Evolutionary conservation across 1,140 invertebrate species (phyloP).

Genomic region (Asobara japonica): DNA sequence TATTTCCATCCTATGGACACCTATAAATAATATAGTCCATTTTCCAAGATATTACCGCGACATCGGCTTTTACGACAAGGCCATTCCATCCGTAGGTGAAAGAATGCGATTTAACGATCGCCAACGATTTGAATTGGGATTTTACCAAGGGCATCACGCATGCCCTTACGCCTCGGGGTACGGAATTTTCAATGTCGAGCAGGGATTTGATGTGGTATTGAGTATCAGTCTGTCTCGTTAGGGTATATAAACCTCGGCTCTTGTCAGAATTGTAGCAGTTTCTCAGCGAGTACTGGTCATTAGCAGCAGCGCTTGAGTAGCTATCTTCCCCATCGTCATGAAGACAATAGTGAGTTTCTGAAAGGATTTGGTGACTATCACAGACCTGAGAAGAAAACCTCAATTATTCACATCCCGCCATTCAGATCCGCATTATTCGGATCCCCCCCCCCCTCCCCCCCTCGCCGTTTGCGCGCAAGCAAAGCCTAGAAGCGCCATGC

Average conservation of each 20-base stretch:
- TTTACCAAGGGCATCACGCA: neutral
- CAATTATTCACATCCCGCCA: neutral
- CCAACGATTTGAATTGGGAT: neutral
- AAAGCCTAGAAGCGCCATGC: too few species aligned
- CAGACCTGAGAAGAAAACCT: too few species aligned
- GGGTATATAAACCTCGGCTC: conserved; percentile 44
- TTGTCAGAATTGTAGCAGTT: conserved; percentile 39
- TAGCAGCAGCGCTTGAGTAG: conserved; percentile 49
- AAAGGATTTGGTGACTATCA: neutral
- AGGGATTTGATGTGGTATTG: conserved; percentile 34
- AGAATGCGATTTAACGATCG: neutral
- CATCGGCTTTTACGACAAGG: too few species aligned
- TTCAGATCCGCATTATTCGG: too few species aligned
- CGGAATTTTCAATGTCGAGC: conserved; percentile 46
- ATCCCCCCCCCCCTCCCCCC: too few species aligned
- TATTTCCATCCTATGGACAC: too few species aligned
- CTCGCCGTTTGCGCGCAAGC: too few species aligned
- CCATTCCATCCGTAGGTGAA: too few species aligned
- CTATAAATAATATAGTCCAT: neutral
- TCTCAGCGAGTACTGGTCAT: conserved; percentile 52
- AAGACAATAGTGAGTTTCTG: conserved; percentile 45
- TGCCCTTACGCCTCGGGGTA: neutral
- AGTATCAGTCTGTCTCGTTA: neutral
- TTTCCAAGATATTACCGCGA: too few species aligned
- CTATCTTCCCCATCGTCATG: conserved; percentile 41